A percentile compares a stretch with the other conserved stretches of the same genome.
Conservation (phyloP, 92 coral and sea anemone genomes). For the Desmophyllum pertusum region DNA sequence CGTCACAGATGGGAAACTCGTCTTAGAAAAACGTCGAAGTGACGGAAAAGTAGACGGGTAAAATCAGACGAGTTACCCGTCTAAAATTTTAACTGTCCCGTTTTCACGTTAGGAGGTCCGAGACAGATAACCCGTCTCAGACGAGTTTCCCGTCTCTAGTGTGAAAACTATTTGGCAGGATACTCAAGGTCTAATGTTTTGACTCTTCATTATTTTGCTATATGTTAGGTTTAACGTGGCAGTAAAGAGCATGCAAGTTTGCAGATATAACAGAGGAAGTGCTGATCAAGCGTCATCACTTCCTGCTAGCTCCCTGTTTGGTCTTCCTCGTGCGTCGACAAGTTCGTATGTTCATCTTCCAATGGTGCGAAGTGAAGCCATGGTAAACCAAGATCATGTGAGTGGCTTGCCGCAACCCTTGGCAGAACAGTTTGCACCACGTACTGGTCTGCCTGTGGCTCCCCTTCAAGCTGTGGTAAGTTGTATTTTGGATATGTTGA, state of each 20-base stretch:
- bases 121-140: too few relatives aligned
- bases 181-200: not conserved
- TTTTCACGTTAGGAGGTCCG: too few relatives aligned
- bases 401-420: constrained; percentile 55
- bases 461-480: constrained; percentile 87
- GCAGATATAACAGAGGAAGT: constrained; percentile 82
- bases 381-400: constrained; percentile 67
- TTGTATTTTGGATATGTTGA: not conserved
- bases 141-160: not conserved
- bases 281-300: constrained; percentile 62
- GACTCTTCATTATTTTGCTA: not conserved
- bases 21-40: too few relatives aligned
- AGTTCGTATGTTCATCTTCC: constrained; percentile 71
- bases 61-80: too few relatives aligned
- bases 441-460: constrained; percentile 61
- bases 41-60: too few relatives aligned
- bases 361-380: constrained; percentile 59
- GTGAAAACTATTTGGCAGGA: not conserved
- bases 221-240: constrained; percentile 83
- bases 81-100: too few relatives aligned
- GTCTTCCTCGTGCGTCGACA: constrained; percentile 65
- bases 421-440: constrained; percentile 68
- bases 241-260: constrained; percentile 95
- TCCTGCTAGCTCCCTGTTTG: constrained; percentile 63
- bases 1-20: too few relatives aligned